These are phyloP conservation scores for Yasuhikotakia modesta DNA, from an alignment of 2,797 vertebrate species.

Conservation along the genomic window DNA sequence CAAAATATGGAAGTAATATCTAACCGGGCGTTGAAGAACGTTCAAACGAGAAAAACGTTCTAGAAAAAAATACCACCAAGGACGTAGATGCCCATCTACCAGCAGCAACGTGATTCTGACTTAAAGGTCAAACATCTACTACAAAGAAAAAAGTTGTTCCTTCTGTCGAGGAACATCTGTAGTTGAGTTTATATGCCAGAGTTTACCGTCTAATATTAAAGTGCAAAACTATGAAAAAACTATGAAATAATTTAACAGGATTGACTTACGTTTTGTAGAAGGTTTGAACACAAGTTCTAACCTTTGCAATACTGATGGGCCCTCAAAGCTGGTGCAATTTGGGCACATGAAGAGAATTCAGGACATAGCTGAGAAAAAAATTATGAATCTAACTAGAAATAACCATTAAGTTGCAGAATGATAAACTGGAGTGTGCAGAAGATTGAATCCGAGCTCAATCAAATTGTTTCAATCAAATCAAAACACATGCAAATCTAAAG, in stretches of 20 bases:
- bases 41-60: neutral
- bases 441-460: conserved; percentile 2
- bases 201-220: conserved; percentile 47
- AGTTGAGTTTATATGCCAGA: conserved; percentile 32
- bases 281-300: conserved; percentile 32
- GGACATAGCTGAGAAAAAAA: neutral
- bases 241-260: conserved; percentile 6
- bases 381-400: conserved; percentile 7
- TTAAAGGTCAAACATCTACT: neutral
- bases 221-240: conserved; percentile 50
- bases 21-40: neutral
- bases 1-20: neutral
- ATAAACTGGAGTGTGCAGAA: conserved; percentile 33
- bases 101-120: conserved; percentile 15
- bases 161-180: conserved; percentile 4
- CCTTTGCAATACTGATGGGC: conserved; percentile 36
- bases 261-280: neutral
- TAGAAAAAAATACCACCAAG: neutral
- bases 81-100: conserved; percentile 10
- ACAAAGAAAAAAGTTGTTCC: neutral
- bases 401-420: conserved; percentile 1
- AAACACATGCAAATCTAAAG: conserved; percentile 30
- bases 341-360: conserved; percentile 5
- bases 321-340: neutral
- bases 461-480: neutral